These are phyloP conservation scores for Pachycephala philippinensis DNA, from an alignment of 2,113 vertebrate genomes.

Conservation along the genomic window DNA sequence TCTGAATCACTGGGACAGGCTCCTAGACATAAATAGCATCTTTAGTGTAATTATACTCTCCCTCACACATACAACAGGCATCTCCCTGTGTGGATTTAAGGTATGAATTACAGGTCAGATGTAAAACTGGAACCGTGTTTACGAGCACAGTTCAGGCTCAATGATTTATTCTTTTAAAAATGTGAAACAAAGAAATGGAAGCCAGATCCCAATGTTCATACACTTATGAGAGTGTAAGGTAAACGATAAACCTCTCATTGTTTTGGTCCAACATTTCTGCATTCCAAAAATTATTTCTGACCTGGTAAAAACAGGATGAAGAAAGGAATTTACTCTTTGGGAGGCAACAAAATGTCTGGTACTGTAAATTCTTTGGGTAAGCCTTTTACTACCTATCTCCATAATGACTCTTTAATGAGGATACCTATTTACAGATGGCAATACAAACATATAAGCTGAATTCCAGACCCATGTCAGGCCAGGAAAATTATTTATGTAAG, in stretches of 20 bases:
- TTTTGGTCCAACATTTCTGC: not conserved
- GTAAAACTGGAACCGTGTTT: not conserved
- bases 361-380: not conserved
- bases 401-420: not conserved
- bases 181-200: not conserved
- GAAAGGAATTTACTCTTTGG: not conserved
- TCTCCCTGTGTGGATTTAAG: not conserved
- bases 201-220: not conserved
- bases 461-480: not conserved
- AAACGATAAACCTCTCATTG: not conserved
- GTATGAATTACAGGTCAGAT: not conserved
- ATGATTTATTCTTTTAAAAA: not conserved
- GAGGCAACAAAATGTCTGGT: not conserved
- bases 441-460: not conserved
- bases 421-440: not conserved
- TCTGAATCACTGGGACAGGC: not conserved
- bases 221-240: not conserved
- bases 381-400: not conserved
- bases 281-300: not conserved
- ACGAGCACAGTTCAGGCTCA: not conserved
- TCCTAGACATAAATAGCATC: not conserved
- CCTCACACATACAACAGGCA: not conserved
- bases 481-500: not conserved
- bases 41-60: not conserved
- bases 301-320: not conserved